These are phyloP conservation scores for Lordiphosa fenestrarum DNA, from an alignment of 2,888 invertebrate species.

Conservation along the genomic window DNA sequence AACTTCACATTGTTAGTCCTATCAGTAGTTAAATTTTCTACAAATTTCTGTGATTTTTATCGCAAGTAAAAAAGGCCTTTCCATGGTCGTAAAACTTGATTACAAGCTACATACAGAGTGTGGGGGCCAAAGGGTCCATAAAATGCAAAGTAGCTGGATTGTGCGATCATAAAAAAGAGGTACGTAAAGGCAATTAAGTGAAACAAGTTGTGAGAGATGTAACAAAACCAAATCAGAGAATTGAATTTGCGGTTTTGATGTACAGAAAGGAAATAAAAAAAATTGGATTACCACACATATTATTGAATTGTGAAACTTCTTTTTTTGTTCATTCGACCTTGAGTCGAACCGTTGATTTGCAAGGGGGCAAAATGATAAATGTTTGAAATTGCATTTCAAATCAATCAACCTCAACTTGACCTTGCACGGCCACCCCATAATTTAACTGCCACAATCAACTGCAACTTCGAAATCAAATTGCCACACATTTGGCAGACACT, in stretches of 20 bases:
- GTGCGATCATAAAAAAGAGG: slow-evolving; percentile 49
- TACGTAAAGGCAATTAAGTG: slow-evolving; percentile 62
- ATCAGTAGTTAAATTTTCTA: slow-evolving; percentile 40
- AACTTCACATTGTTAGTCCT: slow-evolving; percentile 39
- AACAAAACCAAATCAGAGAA: slow-evolving; percentile 11
- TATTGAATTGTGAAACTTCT: slow-evolving; percentile 19
- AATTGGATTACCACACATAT: slow-evolving; percentile 27
- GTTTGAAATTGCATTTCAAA: slow-evolving; percentile 57
- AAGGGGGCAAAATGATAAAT: slow-evolving; percentile 7
- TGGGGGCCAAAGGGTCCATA: slow-evolving; percentile 35
- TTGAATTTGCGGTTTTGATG: slow-evolving; percentile 40
- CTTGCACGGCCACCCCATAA: slow-evolving; percentile 55
- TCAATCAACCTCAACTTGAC: slow-evolving; percentile 68
- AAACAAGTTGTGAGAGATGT: slow-evolving; percentile 42
- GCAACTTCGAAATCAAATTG: slow-evolving; percentile 4
- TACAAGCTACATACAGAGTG: slow-evolving; percentile 6
- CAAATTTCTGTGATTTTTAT: slow-evolving; percentile 66
- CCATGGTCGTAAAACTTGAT: slow-evolving; percentile 51
- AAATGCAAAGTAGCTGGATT: slow-evolving; percentile 63
- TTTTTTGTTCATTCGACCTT: slow-evolving; percentile 22
- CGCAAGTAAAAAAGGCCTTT: slow-evolving; percentile 36
- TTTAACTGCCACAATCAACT: slow-evolving; percentile 41
- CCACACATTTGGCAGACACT: slow-evolving; percentile 26
- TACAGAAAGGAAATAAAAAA: slow-evolving; percentile 19
- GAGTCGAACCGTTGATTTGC: slow-evolving; percentile 18